phyloP scores from a whole-genome alignment of 2,113 vertebrate species.

The Boulengeromyrus knoepffleri region DNA sequence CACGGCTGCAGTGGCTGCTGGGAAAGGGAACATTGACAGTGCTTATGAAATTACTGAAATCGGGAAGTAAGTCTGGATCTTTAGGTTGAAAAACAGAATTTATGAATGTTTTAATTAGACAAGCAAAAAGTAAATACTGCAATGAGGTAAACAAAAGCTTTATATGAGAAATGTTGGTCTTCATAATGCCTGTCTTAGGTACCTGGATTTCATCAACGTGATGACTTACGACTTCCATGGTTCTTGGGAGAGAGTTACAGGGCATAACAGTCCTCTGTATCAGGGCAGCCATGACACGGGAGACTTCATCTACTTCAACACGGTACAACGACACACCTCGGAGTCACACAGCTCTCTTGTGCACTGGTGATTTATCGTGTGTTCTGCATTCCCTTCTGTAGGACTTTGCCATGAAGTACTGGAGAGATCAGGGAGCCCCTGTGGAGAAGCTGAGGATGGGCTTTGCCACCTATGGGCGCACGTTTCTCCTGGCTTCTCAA shows the following conservation, averaged over 20 bases:
- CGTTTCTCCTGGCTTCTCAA: constrained; percentile 57
- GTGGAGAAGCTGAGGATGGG: constrained; percentile 71
- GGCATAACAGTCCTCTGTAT: constrained; percentile 72
- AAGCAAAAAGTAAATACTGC: background rate
- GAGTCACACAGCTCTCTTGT: background rate
- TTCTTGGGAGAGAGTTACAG: constrained; percentile 63
- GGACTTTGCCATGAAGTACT: constrained; percentile 69
- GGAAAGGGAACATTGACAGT: constrained; percentile 52
- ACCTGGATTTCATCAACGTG: constrained; percentile 68
- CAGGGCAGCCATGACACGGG: constrained; percentile 48
- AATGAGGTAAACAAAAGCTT: background rate
- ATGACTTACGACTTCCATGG: constrained; percentile 79
- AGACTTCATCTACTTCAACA: constrained; percentile 52
- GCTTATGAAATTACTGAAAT: constrained; percentile 68
- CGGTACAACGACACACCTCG: constrained; percentile 42
- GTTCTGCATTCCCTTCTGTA: constrained; percentile 30
- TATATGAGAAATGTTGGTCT: background rate
- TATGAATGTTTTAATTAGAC: background rate
- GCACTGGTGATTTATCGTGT: background rate
- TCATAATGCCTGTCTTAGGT: constrained; percentile 37
- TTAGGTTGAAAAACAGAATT: background rate
- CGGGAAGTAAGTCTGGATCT: constrained; percentile 51
- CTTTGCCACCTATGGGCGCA: constrained; percentile 67
- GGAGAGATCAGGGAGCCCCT: constrained; percentile 64
- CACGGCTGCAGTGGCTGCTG: constrained; percentile 65